Evolutionary conservation across 2,797 vertebrate genomes (phyloP).

Genomic region (Bovichtus diacanthus): DNA sequence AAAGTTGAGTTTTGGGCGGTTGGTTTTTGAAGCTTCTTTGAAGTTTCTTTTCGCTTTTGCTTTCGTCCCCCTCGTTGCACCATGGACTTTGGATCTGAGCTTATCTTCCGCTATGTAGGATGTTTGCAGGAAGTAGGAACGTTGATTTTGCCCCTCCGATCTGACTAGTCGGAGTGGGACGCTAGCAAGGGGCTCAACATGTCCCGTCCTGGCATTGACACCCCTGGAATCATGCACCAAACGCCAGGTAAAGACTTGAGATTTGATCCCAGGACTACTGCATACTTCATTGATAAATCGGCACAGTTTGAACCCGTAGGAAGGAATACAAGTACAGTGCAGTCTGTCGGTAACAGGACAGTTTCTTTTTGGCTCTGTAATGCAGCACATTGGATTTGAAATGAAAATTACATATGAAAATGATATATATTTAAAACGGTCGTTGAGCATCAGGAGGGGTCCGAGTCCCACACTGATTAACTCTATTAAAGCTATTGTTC

Average conservation of each 20-base stretch:
- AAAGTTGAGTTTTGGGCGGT: not conserved
- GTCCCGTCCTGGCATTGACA: conserved; percentile 46
- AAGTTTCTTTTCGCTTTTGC: conserved; percentile 26
- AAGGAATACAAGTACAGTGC: not conserved
- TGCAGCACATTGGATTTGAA: too few species aligned
- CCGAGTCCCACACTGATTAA: not conserved
- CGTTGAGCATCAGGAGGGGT: not conserved
- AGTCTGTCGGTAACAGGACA: not conserved
- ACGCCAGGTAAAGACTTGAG: conserved; percentile 76
- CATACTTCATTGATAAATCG: not conserved
- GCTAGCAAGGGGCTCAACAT: conserved; percentile 36
- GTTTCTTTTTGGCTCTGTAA: not conserved
- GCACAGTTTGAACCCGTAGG: not conserved
- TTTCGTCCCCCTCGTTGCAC: not conserved
- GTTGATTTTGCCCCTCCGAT: conserved; percentile 40
- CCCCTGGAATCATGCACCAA: conserved; percentile 68
- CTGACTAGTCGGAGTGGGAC: conserved; percentile 51
- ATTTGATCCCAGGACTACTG: not conserved
- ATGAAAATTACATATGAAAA: too few species aligned
- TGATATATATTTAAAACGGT: too few species aligned
- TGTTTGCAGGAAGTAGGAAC: conserved; percentile 64
- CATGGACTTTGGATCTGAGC: conserved; percentile 60
- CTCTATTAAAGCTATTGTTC: not conserved
- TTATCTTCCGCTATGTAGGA: conserved; percentile 53
- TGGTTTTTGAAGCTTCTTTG: conserved; percentile 19